Conservation (phyloP, 37 sponge, comb jelly and placozoan species). For the Halichondria panicea region DNA sequence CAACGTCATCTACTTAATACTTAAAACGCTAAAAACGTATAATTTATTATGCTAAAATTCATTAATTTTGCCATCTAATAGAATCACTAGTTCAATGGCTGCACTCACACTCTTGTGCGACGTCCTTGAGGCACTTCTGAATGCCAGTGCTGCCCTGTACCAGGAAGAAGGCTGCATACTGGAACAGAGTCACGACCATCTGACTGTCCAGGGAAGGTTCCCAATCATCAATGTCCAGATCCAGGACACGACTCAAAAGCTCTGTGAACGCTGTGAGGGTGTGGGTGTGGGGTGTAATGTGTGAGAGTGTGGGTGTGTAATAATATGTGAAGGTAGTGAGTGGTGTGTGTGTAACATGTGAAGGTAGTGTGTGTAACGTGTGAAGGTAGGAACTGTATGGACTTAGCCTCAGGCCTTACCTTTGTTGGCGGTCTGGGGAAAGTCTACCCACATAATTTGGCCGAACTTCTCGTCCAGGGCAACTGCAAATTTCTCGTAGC, state of each 20-base stretch:
- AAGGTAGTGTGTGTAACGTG: too few species aligned
- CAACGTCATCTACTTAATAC: not conserved
- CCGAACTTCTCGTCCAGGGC: conserved; percentile 59
- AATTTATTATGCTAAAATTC: not conserved
- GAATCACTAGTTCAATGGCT: not conserved
- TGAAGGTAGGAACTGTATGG: too few species aligned
- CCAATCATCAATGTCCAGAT: conserved; percentile 49
- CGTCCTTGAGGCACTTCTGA: conserved; percentile 27
- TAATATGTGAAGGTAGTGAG: too few species aligned
- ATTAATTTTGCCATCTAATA: too few species aligned
- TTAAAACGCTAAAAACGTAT: not conserved
- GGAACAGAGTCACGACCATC: conserved; percentile 72
- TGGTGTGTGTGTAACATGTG: too few species aligned
- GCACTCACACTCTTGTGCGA: conserved; percentile 51
- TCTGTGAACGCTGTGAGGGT: conserved; percentile 44
- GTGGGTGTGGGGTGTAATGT: too few species aligned
- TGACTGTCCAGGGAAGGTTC: conserved; percentile 45
- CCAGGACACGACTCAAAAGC: conserved; percentile 54
- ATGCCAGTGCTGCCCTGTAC: conserved; percentile 25
- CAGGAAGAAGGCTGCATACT: conserved; percentile 58
- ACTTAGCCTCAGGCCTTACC: conserved; percentile 14
- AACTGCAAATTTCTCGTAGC: conserved; percentile 49
- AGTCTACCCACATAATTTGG: conserved; percentile 44
- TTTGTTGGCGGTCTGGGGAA: conserved; percentile 60
- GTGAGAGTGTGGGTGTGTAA: too few species aligned